A percentile compares a stretch with the other conserved stretches of the same genome.
Conservation (phyloP, 2,113 vertebrate species). For the Glaucomys volans region DNA sequence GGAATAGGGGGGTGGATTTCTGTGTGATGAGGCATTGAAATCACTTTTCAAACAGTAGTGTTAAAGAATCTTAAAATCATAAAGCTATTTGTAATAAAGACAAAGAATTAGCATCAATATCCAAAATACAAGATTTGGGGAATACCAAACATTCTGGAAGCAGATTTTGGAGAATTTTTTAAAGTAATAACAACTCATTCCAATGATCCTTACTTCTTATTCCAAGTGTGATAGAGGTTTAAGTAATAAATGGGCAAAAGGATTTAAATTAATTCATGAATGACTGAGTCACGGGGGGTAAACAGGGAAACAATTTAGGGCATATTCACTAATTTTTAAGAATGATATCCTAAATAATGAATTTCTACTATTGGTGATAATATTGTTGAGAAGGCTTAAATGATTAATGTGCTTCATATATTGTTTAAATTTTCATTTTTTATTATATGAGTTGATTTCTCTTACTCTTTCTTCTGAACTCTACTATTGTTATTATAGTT, state of each 20-base stretch:
- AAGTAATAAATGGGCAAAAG: conserved; percentile 12
- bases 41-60: neutral
- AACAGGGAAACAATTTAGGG: neutral
- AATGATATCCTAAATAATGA: neutral
- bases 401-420: neutral
- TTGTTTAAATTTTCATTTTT: neutral
- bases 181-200: neutral
- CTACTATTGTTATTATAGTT: neutral
- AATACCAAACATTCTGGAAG: neutral
- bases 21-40: neutral
- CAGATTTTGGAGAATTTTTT: neutral
- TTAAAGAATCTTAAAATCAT: conserved; percentile 3
- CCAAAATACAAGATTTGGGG: neutral
- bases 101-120: neutral
- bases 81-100: conserved; percentile 8
- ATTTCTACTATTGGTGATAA: neutral
- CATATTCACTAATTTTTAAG: neutral
- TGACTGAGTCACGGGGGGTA: neutral
- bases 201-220: neutral
- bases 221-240: neutral
- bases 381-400: neutral
- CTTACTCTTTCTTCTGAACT: neutral
- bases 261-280: neutral
- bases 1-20: neutral
- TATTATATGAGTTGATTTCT: neutral